Percentiles rank a stretch among this genome's conserved stretches.
These are phyloP conservation scores for Dendropsophus ebraccatus DNA, from an alignment of 2,113 vertebrate genomes.

Conservation along the genomic window DNA sequence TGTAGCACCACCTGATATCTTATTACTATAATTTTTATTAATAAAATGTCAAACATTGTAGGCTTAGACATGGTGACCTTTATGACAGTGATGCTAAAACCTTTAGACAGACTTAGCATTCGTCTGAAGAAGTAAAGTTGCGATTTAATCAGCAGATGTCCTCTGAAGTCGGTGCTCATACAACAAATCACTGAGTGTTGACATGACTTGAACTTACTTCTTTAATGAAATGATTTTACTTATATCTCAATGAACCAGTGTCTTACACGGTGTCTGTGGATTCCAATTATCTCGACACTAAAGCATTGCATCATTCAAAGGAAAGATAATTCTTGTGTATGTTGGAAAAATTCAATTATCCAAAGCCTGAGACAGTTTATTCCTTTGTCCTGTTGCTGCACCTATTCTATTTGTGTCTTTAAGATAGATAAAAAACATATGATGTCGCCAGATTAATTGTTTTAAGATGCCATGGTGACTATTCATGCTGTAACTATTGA, in stretches of 20 bases:
- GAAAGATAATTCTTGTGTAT: background rate
- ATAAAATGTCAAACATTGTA: background rate
- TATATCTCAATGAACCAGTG: background rate
- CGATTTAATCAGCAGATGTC: slow-evolving; percentile 3
- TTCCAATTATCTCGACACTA: background rate
- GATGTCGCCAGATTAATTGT: background rate
- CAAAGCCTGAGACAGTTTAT: background rate
- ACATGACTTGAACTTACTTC: slow-evolving; percentile 13
- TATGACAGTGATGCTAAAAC: background rate
- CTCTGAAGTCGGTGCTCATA: background rate
- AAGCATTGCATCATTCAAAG: background rate
- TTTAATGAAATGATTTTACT: slow-evolving; percentile 6
- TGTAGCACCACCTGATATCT: background rate
- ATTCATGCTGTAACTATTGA: background rate
- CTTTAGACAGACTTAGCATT: background rate
- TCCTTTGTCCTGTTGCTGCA: background rate
- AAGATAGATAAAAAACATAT: background rate
- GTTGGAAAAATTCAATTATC: slow-evolving; percentile 2
- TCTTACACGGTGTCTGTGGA: background rate
- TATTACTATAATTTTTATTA: background rate
- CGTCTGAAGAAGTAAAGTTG: background rate
- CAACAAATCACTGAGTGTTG: slow-evolving; percentile 20
- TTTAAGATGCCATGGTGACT: background rate
- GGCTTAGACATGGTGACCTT: background rate
- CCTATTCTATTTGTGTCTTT: background rate